Conservation (phyloP, 1,140 invertebrate genomes). For the Zaprionus capensis region DNA sequence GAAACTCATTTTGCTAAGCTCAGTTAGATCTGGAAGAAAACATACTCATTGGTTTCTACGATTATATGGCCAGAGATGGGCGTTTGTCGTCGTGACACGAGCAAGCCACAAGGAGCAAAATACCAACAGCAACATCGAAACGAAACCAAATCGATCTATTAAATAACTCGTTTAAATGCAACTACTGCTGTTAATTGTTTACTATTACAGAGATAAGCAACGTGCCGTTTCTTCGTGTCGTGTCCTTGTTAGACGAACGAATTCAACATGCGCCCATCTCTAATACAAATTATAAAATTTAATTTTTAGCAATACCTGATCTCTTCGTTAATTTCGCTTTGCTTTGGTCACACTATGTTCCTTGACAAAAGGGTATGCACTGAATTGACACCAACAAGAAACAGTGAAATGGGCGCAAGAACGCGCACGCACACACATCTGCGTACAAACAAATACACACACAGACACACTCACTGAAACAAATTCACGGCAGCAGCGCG, state of each 20-base stretch:
- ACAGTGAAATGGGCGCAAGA: slow-evolving; percentile 20
- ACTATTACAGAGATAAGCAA: not conserved
- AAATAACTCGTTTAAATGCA: not conserved
- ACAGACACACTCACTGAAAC: slow-evolving; percentile 1
- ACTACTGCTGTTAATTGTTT: not conserved
- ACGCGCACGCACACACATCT: not conserved
- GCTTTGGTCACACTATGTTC: slow-evolving; percentile 6
- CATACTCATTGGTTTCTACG: slow-evolving; percentile 7
- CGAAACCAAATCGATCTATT: not conserved
- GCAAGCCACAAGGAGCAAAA: not conserved
- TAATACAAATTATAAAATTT: not conserved
- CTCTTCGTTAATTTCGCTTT: not conserved
- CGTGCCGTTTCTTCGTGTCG: not conserved
- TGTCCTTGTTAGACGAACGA: not conserved
- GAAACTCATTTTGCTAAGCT: slow-evolving; percentile 73
- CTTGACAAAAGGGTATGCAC: slow-evolving; percentile 12
- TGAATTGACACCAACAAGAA: slow-evolving; percentile 25
- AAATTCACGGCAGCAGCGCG: slow-evolving; percentile 26
- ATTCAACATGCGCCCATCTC: slow-evolving; percentile 24
- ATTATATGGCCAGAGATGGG: slow-evolving; percentile 1
- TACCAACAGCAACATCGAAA: not conserved
- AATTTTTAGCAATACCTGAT: slow-evolving; percentile 28
- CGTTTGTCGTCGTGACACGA: slow-evolving; percentile 16
- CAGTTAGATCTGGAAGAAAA: slow-evolving; percentile 19
- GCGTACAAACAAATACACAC: slow-evolving; percentile 1